Base-by-base conservation (phyloP, 1,140 invertebrate species). In the Diabrotica virgifera region DNA sequence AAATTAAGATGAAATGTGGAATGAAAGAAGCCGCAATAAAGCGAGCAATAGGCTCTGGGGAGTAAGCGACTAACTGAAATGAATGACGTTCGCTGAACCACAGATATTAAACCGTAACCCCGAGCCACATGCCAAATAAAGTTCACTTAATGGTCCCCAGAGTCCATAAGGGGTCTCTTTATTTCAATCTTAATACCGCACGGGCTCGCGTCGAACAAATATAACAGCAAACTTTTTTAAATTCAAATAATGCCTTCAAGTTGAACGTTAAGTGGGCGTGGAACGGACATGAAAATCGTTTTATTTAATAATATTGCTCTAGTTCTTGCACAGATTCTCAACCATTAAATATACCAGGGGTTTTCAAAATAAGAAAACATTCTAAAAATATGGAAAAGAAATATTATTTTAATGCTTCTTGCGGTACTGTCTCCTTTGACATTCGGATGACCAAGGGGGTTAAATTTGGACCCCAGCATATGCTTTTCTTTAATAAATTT, bases 31-130 rank as follows among this genome's bases (percentile, higher is more conserved):
- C 67, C 38, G 66, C 67, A 69, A 72, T 72, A 72, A 66, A 67
- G 65, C 68, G 61, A 62, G 66, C 73, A 70, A 75, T 74, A 72
- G 72, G 71, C 73, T 66, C 61, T 52, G 63, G 70, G 71, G 67
- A 74, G 67, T 64, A 66, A 67, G 50, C 62, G 59, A 66, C 73
- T 76, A 77, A 77, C 73, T 76, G 74, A 76, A 77, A 76, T 77
- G 76, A 77, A 77, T 76, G 76, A 77, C 75, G 76, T 76, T 70
- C 71, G 68, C 71, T 72, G 74, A 74, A 75, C 74, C 74, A 69
- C 74, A 75, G 76, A 77, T 77, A 77, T 77, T 77, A 77, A 77
- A 77, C 76, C 70, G 71, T 71, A 73, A 73, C 73, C 70, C 70
- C 72, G 64, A 74, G 70, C 73, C 72, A 70, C 74, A 74, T 70